Evolutionary conservation across 2,888 invertebrate species (phyloP).

Genomic region (Eucera pruinosa): DNA sequence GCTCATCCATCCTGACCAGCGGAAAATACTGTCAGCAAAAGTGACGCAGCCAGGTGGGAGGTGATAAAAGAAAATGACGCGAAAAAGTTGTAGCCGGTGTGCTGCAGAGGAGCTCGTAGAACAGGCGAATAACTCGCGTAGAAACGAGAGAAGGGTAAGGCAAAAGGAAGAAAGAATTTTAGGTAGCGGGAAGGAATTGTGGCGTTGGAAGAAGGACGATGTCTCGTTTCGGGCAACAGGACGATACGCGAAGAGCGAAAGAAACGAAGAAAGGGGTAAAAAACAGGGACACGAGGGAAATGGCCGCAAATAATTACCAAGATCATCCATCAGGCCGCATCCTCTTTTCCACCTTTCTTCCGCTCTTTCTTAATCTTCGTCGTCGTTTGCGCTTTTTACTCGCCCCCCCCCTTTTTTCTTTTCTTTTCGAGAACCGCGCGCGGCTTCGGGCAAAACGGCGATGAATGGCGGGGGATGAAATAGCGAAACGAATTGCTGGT

Average conservation of each 20-base stretch:
- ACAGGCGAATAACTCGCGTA: conserved; percentile 6
- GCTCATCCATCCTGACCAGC: conserved; percentile 61
- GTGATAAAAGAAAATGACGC: conserved; percentile 57
- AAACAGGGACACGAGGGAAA: conserved; percentile 50
- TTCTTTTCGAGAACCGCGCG: not conserved
- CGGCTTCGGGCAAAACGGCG: too few species aligned
- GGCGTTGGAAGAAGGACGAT: conserved; percentile 25
- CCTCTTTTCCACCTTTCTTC: conserved; percentile 23
- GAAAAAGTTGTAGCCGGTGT: conserved; percentile 35
- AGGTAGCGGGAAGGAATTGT: not conserved
- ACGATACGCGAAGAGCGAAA: conserved; percentile 14
- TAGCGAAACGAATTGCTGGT: conserved; percentile 54
- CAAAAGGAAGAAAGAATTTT: too few species aligned
- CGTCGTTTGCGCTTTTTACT: conserved; percentile 4
- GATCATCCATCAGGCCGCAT: conserved; percentile 72
- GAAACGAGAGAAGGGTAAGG: too few species aligned
- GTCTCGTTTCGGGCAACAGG: conserved; percentile 38
- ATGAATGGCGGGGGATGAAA: conserved; percentile 31
- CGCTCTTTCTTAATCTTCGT: conserved; percentile 49
- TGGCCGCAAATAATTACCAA: conserved; percentile 74
- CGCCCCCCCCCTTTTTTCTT: conserved; percentile 7
- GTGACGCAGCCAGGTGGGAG: conserved; percentile 50
- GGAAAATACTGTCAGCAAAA: conserved; percentile 41
- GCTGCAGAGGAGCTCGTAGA: conserved; percentile 1
- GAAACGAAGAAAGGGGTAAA: conserved; percentile 5